Base-by-base conservation (phyloP, 2,113 vertebrate species). In the Numenius arquata region DNA sequence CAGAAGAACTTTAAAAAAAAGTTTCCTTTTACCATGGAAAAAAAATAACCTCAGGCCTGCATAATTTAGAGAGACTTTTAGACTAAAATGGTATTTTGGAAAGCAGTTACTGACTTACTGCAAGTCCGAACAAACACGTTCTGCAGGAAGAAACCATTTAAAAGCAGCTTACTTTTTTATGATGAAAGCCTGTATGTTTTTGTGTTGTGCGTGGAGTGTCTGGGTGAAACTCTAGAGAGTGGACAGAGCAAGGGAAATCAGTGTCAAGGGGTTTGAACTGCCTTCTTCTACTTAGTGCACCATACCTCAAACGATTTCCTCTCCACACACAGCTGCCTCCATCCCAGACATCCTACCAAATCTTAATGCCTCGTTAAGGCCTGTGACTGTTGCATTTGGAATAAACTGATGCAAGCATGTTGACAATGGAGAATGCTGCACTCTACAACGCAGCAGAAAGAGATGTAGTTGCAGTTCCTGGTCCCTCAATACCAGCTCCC, bases 361-460 rank as follows among this genome's bases (percentile, higher is more conserved):
- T 56, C 34, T 48, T 50, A 45, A 59, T 3, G 21, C n/a, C 41
- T 67, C 4, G 0, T 8, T 77, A 43, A 61, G 32, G 36, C 27
- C 40, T 53, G 19, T 6, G 16, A 53, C 38, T 59, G 26, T 3
- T n/a, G n/a, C n/a, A 27, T 66, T 91, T 80, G 61, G 16, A 59
- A 43, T 43, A 52, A 80, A 59, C 12, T 0, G 0, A 34, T 9
- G 13, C 7, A 48, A 48, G 26, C 5, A 9, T 2, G 15, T 12
- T 43, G 43, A 36, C 52, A 17, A 12, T 19, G 22, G 34, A 43
- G 25, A 61, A 85, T 6, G 52, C 58, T 40, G 50, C 16, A 38
- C 8, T 56, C 25, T 14, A 32, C 12, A 89, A 38, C 15, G 15
- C 36, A 12, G 21, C 55, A 59, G 23, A 50, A 34, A 34, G 47